Base-by-base conservation (phyloP, 2,113 vertebrate genomes). In the Phaethon lepturus region DNA sequence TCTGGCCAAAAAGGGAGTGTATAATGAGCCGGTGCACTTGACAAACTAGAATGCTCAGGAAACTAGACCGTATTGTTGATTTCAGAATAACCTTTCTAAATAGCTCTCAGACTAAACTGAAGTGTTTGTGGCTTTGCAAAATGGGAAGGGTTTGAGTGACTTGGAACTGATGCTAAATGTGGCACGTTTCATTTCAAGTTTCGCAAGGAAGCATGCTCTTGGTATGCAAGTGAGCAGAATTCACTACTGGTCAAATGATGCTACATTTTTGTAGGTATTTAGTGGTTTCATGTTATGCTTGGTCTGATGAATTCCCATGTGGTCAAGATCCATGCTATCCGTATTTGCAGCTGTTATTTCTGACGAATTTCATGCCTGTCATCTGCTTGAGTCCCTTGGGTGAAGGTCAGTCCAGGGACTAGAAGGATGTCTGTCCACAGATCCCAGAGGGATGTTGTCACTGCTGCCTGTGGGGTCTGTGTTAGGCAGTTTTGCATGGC, bases 171-270 rank as follows among this genome's bases (percentile, higher is more conserved):
- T 72, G 73, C 87, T 95, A 95, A 95, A 94, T 78, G 47, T 26
- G 33, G 50, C 58, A 50, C 0, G 3, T 91, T 89, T 97, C 83
- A 1, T 92, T 96, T 96, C 84, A 75, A 56, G 92, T 96, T 96
- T 97, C 59, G 96, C 74, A 96, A 96, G 93, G 94, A 96, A 95
- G 58, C 56, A 72, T 0, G 3, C 13, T 91, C 22, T 73, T 62
- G 18, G 17, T 79, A 10, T 7, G 28, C 33, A 63, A 86, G 74
- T 33, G 67, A 83, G 38, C 38, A 66, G 59, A 63, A 72, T 20
- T 83, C 60, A 74, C 7, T 44, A 8, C 52, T 4, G 17, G 63
- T 67, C 47, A 91, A 83, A 59, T 40, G 31, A 47, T 59, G 60
- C 53, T 52, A 5, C 18, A 38, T 25, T 20, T 60, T 29, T 76